Base-by-base conservation (phyloP, 2,797 vertebrate genomes). In the Urosaurus nigricauda region DNA sequence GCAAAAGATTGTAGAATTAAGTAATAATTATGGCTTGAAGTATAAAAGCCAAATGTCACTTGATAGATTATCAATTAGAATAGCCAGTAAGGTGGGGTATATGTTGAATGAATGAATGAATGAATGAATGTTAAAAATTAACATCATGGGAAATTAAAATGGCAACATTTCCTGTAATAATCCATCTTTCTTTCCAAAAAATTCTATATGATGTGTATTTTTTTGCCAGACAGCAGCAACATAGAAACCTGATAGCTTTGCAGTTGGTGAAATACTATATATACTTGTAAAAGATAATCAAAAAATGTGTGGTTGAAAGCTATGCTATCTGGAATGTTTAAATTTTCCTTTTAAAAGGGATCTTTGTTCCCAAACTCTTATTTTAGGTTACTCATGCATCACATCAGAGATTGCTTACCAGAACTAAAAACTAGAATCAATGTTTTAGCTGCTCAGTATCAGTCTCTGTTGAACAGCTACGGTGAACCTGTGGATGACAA, bases 401-500 rank as follows among this genome's bases (percentile, higher is more conserved):
- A 99, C 96, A 99, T 99, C 95, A 96, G 99, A 58, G 99, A 99
- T 92, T 99, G 99, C 92, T 97, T 99, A 86, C 99, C 99, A 1
- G 98, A 99, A 96, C 96, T 99, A 93, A 99, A 99, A 97, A 99
- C 98, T 4, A 98, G 99, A 90, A 99, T 99, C 95, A 99, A 99
- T 79, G 98, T 99, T 83, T 96, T 99, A 95, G 98, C 99, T 56
- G 98, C 99, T 53, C 99, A 99, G 87, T 99, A 99, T 95, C 99
- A 99, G 96, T 98, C 99, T 90, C 97, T 99, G 89, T 98, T 99
- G 82, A 98, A 98, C 94, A 99, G 99, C 96, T 99, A 99, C 0
- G 99, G 99, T 0, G 98, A 99, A 81, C 99, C 99, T 0, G 98
- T 99, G 58, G 99, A 99, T 78, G 99, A 99, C 95, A 98, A 98